These are phyloP conservation scores for Ceriagrion tenellum DNA, from an alignment of 2,888 invertebrate genomes.

Conservation along the genomic window DNA sequence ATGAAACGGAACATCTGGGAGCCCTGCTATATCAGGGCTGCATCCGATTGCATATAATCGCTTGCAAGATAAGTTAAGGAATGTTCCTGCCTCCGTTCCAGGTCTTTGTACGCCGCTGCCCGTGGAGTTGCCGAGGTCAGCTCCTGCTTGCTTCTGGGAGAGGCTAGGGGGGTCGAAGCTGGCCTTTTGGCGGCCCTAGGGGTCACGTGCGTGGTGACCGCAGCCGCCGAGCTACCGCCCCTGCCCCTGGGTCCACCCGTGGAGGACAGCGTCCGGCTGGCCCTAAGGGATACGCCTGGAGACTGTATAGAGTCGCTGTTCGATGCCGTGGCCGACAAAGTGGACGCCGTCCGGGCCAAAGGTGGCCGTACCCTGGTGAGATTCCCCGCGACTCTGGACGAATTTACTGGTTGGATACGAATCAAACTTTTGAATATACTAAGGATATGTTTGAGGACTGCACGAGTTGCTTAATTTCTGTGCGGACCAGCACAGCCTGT, in stretches of 20 bases:
- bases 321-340: slow-evolving; percentile 85
- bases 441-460: too few species aligned
- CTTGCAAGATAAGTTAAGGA: neutral
- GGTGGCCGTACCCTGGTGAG: slow-evolving; percentile 84
- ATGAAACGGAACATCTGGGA: too few species aligned
- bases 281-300: slow-evolving; percentile 86
- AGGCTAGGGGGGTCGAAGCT: slow-evolving; percentile 87
- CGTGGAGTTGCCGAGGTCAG: slow-evolving; percentile 82
- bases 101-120: neutral
- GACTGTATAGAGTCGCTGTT: slow-evolving; percentile 87
- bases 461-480: neutral
- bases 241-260: slow-evolving; percentile 81
- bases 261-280: slow-evolving; percentile 84
- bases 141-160: slow-evolving; percentile 87
- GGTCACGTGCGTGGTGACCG: slow-evolving; percentile 89
- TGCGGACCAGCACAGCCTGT: neutral
- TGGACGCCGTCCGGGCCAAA: slow-evolving; percentile 80
- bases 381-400: too few species aligned
- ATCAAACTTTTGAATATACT: neutral
- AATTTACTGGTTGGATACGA: neutral
- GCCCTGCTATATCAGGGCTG: too few species aligned
- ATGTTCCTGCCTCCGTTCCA: neutral
- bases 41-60: too few species aligned
- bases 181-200: slow-evolving; percentile 84
- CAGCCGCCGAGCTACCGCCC: slow-evolving; percentile 90